Evolutionary conservation across 2,888 invertebrate genomes (phyloP), one percentile per base, ranked within the genome.

Genomic region (Cryptophagus acutangulus): DNA sequence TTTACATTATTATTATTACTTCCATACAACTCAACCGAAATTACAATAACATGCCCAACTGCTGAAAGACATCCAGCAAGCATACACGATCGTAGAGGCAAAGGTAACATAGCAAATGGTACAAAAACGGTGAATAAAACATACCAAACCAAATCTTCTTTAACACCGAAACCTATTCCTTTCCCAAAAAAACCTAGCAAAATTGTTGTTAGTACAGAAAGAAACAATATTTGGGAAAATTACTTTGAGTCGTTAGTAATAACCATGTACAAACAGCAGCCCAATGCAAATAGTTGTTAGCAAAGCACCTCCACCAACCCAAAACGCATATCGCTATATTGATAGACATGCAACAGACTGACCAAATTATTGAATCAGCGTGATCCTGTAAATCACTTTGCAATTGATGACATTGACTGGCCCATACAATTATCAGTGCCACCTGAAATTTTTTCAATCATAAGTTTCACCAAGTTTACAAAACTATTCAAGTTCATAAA

Each of bases 261-360:
- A 89, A 74, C 90, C 91, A 92, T 2, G 92, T 92, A 58, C 87
- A 84, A 26, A 89, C 81, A 2, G 92, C 91, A 1, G 91, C 90
- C 88, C 90, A 91, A 63, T 92, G 91, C 40, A 92, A 74, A 69
- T 91, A 91, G 71, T 90, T 89, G 72, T 92, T 91, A 54, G 92
- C 91, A 66, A 92, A 92, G 66, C 89, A 87, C 34, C 85, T 76
- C 90, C 91, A 91, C 75, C 84, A 85, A 38, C 90, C 88, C 39
- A 92, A 74, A 41, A 85, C 73, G 57, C 89, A 88, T 36, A 91
- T 81, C 1, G 83, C 77, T 43, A 88, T 69, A 71, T 93, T 92
- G 38, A 87, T 79, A 24, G 83, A 75, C 60, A 84, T 78, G 62
- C 86, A 86, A 49, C 84, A 82, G 1, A 76, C 77, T 1, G 87